phyloP scores from a whole-genome alignment of 2,113 vertebrate species.

The Solea solea region DNA sequence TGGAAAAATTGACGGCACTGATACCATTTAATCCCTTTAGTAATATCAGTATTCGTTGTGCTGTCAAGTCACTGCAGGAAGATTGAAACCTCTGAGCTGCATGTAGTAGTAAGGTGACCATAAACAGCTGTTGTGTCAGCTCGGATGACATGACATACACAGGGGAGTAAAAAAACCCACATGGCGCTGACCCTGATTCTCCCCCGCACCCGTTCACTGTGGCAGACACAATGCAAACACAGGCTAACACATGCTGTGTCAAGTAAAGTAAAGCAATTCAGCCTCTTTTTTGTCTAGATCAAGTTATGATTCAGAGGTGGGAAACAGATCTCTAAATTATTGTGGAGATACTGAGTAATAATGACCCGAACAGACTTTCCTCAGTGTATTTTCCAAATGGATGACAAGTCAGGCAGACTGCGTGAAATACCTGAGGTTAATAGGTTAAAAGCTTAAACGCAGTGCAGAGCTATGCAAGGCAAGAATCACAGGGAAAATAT shows the following conservation, averaged over 20 bases:
- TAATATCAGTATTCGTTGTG: too few species aligned
- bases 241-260: constrained; percentile 34
- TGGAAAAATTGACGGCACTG: too few species aligned
- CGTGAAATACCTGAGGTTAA: constrained; percentile 24
- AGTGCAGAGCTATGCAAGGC: neutral
- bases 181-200: constrained; percentile 53
- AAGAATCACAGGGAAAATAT: constrained; percentile 25
- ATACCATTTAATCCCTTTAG: too few species aligned
- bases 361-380: constrained; percentile 37
- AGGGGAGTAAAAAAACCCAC: constrained; percentile 40
- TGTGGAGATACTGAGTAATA: constrained; percentile 9
- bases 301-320: constrained; percentile 15
- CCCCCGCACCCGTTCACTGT: constrained; percentile 35
- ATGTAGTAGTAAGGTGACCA: constrained; percentile 29
- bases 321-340: constrained; percentile 15
- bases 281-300: constrained; percentile 12
- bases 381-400: constrained; percentile 25
- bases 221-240: constrained; percentile 45
- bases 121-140: constrained; percentile 69
- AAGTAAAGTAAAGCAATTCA: constrained; percentile 22
- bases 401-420: constrained; percentile 14
- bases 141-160: constrained; percentile 45
- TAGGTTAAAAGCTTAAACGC: constrained; percentile 30
- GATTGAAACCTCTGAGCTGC: constrained; percentile 10
- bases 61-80: too few species aligned